Conservation (phyloP, 2,888 invertebrate species). For the Andrena flavipes region DNA sequence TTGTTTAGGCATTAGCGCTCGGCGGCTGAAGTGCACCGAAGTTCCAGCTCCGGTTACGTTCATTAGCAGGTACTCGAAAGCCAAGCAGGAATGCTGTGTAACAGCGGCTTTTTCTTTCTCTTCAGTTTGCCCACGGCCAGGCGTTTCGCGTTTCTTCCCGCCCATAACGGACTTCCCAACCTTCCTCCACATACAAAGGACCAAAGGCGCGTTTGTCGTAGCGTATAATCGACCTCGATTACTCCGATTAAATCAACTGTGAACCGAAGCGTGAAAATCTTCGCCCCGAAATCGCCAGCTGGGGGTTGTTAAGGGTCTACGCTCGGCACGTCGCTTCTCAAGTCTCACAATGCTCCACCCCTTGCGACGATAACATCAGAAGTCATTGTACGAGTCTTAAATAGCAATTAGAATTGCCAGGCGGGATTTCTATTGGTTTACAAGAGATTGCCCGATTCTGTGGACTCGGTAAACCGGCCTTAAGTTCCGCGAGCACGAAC, state of each 20-base stretch:
- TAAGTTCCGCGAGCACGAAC: not conserved
- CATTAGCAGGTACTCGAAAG: slow-evolving; percentile 66
- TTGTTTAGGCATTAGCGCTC: slow-evolving; percentile 64
- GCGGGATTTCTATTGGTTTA: slow-evolving; percentile 14
- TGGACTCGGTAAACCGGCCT: slow-evolving; percentile 28
- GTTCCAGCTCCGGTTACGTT: slow-evolving; percentile 50
- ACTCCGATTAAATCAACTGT: slow-evolving; percentile 16
- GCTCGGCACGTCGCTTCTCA: slow-evolving; percentile 21
- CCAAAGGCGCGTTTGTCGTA: slow-evolving; percentile 10
- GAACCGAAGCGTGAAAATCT: slow-evolving; percentile 62
- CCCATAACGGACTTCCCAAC: not conserved
- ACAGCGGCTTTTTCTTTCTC: slow-evolving; percentile 41
- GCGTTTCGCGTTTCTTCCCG: slow-evolving; percentile 13
- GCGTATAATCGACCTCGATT: slow-evolving; percentile 28
- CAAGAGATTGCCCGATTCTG: slow-evolving; percentile 6
- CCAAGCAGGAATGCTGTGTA: slow-evolving; percentile 35
- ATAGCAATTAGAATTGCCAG: slow-evolving; percentile 32
- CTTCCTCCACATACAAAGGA: not conserved
- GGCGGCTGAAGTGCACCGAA: slow-evolving; percentile 40
- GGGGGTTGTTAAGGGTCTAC: slow-evolving; percentile 21
- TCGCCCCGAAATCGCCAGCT: slow-evolving; percentile 38
- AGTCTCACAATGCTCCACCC: slow-evolving; percentile 6
- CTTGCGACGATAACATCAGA: slow-evolving; percentile 23
- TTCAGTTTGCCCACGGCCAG: slow-evolving; percentile 18
- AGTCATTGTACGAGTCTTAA: slow-evolving; percentile 27